Evolutionary conservation across 2,113 vertebrate genomes (phyloP).

Genomic region (Phodopus roborovskii): DNA sequence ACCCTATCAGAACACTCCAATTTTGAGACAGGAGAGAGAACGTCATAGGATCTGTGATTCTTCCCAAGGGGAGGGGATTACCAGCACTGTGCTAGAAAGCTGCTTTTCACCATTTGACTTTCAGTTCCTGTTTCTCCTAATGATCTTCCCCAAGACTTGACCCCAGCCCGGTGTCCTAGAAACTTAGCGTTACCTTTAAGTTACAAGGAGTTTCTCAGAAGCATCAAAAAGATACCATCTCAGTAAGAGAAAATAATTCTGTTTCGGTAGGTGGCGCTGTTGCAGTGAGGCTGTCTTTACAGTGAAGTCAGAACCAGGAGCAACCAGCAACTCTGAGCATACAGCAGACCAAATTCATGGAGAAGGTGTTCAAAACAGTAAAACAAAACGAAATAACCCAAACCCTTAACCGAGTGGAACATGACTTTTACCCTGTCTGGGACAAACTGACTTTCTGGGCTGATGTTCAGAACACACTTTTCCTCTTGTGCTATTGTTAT

Average conservation of each 20-base stretch:
- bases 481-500: background rate
- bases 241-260: background rate
- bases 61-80: background rate
- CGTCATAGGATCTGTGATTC: background rate
- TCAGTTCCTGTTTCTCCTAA: background rate
- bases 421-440: background rate
- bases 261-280: conserved; percentile 82
- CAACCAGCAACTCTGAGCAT: background rate
- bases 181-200: background rate
- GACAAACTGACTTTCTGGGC: background rate
- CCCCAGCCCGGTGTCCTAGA: background rate
- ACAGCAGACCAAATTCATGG: background rate
- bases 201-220: background rate
- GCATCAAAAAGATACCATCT: background rate
- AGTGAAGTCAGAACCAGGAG: background rate
- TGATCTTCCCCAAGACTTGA: background rate
- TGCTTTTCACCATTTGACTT: background rate
- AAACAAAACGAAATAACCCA: background rate
- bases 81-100: background rate
- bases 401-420: background rate
- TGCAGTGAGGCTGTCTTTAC: conserved; percentile 59
- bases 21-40: background rate
- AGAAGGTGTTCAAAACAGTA: background rate
- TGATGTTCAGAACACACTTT: background rate
- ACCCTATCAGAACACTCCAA: background rate